A percentile compares a stretch with the other conserved stretches of the same genome.
Evolutionary conservation across 2,797 vertebrate species (phyloP).

Genomic region (Fistularia tabacaria): DNA sequence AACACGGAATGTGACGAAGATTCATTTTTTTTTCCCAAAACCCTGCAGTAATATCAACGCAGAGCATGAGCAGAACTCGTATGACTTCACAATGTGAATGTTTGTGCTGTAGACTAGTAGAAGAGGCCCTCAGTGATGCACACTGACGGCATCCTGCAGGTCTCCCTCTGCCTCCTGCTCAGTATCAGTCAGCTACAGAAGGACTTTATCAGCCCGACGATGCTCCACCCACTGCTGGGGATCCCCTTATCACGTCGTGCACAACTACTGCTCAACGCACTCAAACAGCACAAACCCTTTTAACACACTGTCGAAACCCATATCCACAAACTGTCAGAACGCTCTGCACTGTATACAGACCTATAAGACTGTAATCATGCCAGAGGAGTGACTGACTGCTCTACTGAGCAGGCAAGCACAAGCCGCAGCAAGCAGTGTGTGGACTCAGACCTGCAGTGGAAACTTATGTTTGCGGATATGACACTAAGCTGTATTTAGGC

Average conservation of each 20-base stretch:
- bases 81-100: neutral
- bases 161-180: slow-evolving; percentile 50
- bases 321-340: slow-evolving; percentile 30
- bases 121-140: slow-evolving; percentile 41
- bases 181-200: slow-evolving; percentile 63
- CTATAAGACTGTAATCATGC: slow-evolving; percentile 12
- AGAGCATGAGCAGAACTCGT: neutral
- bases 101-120: slow-evolving; percentile 20
- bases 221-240: slow-evolving; percentile 72
- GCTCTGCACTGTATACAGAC: slow-evolving; percentile 14
- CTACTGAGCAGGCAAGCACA: slow-evolving; percentile 9
- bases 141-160: slow-evolving; percentile 42
- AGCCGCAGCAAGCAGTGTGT: slow-evolving; percentile 6
- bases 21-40: too few relatives aligned
- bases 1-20: too few relatives aligned
- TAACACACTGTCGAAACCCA: slow-evolving; percentile 1
- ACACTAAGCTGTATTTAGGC: slow-evolving; percentile 14
- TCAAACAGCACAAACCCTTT: slow-evolving; percentile 14
- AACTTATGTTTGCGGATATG: slow-evolving; percentile 1
- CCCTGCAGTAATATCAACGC: too few relatives aligned
- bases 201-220: slow-evolving; percentile 66
- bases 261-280: slow-evolving; percentile 43
- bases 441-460: slow-evolving; percentile 11
- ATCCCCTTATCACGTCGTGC: slow-evolving; percentile 73
- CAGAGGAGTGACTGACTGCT: slow-evolving; percentile 20